A percentile compares a stretch with the other conserved stretches of the same genome.
phyloP scores from a whole-genome alignment of 2,797 vertebrate genomes.

The Rhinatrema bivittatum region DNA sequence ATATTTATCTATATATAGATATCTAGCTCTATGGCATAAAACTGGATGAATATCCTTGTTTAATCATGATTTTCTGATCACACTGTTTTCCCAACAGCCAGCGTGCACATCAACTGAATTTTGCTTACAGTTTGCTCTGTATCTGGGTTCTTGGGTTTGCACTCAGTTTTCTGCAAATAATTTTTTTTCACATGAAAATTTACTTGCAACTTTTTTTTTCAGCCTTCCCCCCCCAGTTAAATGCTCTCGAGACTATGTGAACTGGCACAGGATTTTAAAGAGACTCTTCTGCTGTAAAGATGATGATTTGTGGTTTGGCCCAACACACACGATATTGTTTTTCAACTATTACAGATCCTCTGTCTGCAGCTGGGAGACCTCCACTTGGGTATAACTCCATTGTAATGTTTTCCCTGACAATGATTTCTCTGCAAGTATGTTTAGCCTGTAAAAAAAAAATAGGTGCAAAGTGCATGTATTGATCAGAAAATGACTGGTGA shows the following conservation, averaged over 20 bases:
- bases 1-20: too few species aligned
- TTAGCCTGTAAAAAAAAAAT: conserved; percentile 1
- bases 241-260: background rate
- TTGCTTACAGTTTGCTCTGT: background rate
- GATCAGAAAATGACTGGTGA: too few species aligned
- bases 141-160: background rate
- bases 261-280: background rate
- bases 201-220: background rate
- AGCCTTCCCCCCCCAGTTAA: background rate
- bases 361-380: background rate
- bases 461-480: too few species aligned
- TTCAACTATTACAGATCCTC: too few species aligned
- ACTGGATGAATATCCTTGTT: too few species aligned
- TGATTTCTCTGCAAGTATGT: conserved; percentile 1
- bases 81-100: too few species aligned
- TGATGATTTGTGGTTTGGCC: background rate
- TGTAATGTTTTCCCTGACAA: background rate
- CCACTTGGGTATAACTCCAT: background rate
- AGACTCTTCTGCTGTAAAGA: background rate
- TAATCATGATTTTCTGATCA: too few species aligned
- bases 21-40: too few species aligned
- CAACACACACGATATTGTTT: too few species aligned
- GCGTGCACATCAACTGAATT: background rate
- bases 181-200: background rate
- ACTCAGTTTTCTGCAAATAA: background rate